These are phyloP conservation scores for Lepidurus apus DNA, from an alignment of 1,140 invertebrate species.

Conservation along the genomic window DNA sequence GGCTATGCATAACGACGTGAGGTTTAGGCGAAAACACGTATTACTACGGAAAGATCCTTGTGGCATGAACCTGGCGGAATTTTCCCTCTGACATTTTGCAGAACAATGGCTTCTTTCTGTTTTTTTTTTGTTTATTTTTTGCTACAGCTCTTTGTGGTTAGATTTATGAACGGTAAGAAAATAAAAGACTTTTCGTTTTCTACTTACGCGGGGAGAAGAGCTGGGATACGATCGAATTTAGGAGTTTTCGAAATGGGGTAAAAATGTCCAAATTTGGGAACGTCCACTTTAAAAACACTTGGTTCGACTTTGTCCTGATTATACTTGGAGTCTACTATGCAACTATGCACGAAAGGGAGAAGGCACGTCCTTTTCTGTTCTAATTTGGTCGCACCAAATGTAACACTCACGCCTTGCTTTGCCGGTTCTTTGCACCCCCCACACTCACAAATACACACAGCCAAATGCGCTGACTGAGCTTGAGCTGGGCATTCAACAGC, in stretches of 20 bases:
- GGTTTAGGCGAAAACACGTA: slow-evolving; percentile 7
- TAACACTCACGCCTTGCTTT: background rate
- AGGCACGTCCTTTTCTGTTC: background rate
- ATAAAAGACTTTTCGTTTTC: background rate
- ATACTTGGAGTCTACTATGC: no score
- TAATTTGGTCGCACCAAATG: slow-evolving; percentile 6
- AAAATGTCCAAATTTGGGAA: background rate
- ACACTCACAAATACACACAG: background rate
- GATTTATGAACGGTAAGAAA: background rate
- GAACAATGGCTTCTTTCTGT: background rate
- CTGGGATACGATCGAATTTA: background rate
- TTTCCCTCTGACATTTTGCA: background rate
- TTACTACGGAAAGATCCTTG: background rate
- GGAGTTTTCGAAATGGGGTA: background rate
- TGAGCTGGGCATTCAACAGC: background rate
- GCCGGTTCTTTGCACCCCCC: background rate
- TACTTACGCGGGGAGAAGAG: background rate
- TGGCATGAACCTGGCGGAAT: background rate
- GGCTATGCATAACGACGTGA: background rate
- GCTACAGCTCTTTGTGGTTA: background rate
- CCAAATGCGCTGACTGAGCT: background rate
- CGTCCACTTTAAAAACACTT: background rate
- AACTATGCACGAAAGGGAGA: background rate
- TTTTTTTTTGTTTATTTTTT: slow-evolving; percentile 2
- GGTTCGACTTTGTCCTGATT: no score